A percentile compares a stretch with the other conserved stretches of the same genome.
These are phyloP conservation scores for Lordiphosa fenestrarum DNA, from an alignment of 2,888 invertebrate genomes.

Conservation along the genomic window DNA sequence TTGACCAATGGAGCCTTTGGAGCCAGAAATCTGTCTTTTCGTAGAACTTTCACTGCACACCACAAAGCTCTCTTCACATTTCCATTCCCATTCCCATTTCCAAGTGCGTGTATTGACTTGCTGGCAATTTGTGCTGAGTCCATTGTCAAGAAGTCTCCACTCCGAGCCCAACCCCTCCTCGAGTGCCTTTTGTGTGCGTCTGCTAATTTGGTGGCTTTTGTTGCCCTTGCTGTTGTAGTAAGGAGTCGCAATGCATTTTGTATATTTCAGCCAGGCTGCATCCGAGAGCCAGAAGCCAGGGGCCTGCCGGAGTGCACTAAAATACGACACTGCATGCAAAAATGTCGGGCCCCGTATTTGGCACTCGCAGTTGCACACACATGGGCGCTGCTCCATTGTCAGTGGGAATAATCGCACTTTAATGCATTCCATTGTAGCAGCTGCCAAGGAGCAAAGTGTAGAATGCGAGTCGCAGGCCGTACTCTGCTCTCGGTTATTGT, in stretches of 20 bases:
- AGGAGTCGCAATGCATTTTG: constrained; percentile 35
- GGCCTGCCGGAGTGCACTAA: too few species aligned
- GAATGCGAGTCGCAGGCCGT: constrained; percentile 15
- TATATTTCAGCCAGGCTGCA: constrained; percentile 37
- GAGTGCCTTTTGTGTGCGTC: constrained; percentile 43
- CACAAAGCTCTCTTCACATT: constrained; percentile 13
- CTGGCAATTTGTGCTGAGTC: constrained; percentile 49
- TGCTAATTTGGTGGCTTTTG: constrained; percentile 70
- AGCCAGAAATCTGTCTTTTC: too few species aligned
- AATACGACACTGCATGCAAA: constrained; percentile 11
- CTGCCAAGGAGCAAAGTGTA: constrained; percentile 14
- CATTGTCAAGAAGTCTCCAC: constrained; percentile 39
- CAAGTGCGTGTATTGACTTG: constrained; percentile 19
- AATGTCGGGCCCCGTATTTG: constrained; percentile 9
- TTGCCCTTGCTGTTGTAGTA: constrained; percentile 38
- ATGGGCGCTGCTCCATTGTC: constrained; percentile 21
- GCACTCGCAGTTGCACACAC: constrained; percentile 20
- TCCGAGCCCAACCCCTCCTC: constrained; percentile 14
- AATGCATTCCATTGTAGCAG: constrained; percentile 38
- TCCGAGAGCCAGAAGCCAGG: constrained; percentile 13
- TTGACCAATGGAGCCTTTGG: too few species aligned
- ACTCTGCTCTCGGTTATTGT: constrained; percentile 19
- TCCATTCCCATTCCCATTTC: constrained; percentile 1
- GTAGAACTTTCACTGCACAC: neutral
- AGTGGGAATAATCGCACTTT: constrained; percentile 41